A percentile compares a stretch with the other conserved stretches of the same genome.
These are phyloP conservation scores for Aproaerema taeniolella DNA, from an alignment of 2,888 invertebrate genomes.

Conservation along the genomic window DNA sequence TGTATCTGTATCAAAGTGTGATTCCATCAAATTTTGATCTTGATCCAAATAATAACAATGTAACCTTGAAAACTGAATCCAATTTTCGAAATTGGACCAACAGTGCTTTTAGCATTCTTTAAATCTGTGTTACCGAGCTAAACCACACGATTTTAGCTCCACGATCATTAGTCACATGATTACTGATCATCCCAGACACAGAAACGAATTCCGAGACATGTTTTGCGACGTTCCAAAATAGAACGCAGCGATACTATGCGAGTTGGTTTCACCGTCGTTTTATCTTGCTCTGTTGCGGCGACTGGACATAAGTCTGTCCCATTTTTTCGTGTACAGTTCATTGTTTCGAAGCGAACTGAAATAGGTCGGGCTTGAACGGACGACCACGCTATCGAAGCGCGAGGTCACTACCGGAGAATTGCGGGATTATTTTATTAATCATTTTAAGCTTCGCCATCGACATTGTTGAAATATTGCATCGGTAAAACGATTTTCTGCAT, in stretches of 20 bases:
- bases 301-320: conserved; percentile 56
- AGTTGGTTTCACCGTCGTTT: conserved; percentile 64
- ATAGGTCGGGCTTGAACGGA: conserved; percentile 72
- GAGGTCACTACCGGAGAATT: conserved; percentile 69
- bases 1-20: no score
- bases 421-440: conserved; percentile 26
- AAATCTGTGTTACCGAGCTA: no score
- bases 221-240: conserved; percentile 73
- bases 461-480: neutral
- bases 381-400: conserved; percentile 67
- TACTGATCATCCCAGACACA: conserved; percentile 71
- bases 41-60: no score
- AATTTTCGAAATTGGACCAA: no score
- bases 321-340: conserved; percentile 64
- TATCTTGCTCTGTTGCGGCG: conserved; percentile 54
- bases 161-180: conserved; percentile 72
- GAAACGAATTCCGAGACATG: conserved; percentile 76
- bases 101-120: no score
- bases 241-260: conserved; percentile 71
- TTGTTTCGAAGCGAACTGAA: conserved; percentile 73
- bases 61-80: no score
- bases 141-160: conserved; percentile 39
- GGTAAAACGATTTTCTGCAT: no score
- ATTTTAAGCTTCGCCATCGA: conserved; percentile 13
- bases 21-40: no score